Evolutionary conservation across 2,797 vertebrate genomes (phyloP).

Genomic region (Pseudopleuronectes americanus): DNA sequence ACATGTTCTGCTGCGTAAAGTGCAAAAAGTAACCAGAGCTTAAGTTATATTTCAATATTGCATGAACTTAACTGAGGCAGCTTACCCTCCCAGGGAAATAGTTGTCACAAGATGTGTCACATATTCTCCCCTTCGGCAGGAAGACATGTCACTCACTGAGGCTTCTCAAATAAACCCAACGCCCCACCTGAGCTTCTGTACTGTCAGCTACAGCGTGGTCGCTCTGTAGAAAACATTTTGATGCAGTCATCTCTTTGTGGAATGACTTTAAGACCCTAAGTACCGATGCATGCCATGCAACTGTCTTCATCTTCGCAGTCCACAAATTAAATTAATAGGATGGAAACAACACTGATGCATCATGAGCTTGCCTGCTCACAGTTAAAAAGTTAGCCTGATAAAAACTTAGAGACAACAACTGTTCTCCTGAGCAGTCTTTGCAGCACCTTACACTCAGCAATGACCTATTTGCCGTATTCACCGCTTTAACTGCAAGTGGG

Average conservation of each 20-base stretch:
- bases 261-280: slow-evolving; percentile 36
- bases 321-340: slow-evolving; percentile 36
- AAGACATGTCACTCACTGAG: slow-evolving; percentile 43
- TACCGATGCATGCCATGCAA: slow-evolving; percentile 46
- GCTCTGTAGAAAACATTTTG: slow-evolving; percentile 32
- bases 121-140: slow-evolving; percentile 40
- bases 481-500: slow-evolving; percentile 81
- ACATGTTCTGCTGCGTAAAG: slow-evolving; percentile 5
- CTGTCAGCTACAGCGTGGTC: slow-evolving; percentile 26
- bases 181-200: slow-evolving; percentile 38
- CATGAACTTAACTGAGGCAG: slow-evolving; percentile 26
- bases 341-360: slow-evolving; percentile 22
- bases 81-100: slow-evolving; percentile 29
- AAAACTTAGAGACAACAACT: slow-evolving; percentile 41
- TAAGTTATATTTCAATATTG: slow-evolving; percentile 39
- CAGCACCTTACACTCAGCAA: slow-evolving; percentile 64
- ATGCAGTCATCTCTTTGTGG: slow-evolving; percentile 36
- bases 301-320: slow-evolving; percentile 47
- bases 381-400: slow-evolving; percentile 32
- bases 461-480: slow-evolving; percentile 75
- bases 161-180: slow-evolving; percentile 49
- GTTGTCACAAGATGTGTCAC: slow-evolving; percentile 55
- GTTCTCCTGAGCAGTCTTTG: slow-evolving; percentile 36
- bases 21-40: slow-evolving; percentile 35
- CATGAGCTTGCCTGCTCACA: slow-evolving; percentile 10